Base-by-base conservation (phyloP, 2,113 vertebrate species). In the Empidonax traillii region DNA sequence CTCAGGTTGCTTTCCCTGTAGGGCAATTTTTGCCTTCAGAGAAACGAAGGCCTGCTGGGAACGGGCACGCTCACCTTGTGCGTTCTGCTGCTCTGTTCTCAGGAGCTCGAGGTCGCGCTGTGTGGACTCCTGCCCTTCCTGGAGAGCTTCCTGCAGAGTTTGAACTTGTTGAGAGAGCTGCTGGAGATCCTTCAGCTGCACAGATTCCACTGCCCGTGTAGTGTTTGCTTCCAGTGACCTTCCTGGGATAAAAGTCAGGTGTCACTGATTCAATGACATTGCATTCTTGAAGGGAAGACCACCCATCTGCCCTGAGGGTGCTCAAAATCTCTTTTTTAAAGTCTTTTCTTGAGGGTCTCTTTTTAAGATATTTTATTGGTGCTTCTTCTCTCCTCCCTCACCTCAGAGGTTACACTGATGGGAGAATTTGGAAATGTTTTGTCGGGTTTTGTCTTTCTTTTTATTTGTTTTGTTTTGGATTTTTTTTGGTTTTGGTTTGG, bases 201-300 rank as follows among this genome's bases (percentile, higher is more conserved):
- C n/a, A n/a, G n/a, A n/a, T n/a, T n/a, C n/a, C n/a, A n/a, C n/a
- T n/a, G n/a, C n/a, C n/a, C n/a, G n/a, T n/a, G n/a, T n/a, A n/a
- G n/a, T n/a, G n/a, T n/a, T n/a, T n/a, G n/a, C n/a, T n/a, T n/a
- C n/a, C n/a, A n/a, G n/a, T n/a, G n/a, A n/a, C n/a, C n/a, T n/a
- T n/a, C n/a, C n/a, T n/a, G n/a, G n/a, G n/a, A n/a, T n/a, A n/a
- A n/a, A n/a, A n/a, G n/a, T n/a, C n/a, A n/a, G n/a, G 46, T 16
- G 17, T 51, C 13, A 63, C 1, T 63, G 22, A 22, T 35, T n/a
- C 49, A 27, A 4, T 41, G 30, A 43, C 12, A 27, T 8, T n/a
- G 9, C 11, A 22, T 2, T 5, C 3, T 30, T 47, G 43, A 47
- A 8, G 3, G 2, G 3, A 7, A 41, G 28, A 27, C 21, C 17